A percentile compares a stretch with the other conserved stretches of the same genome.
These are phyloP conservation scores for Garrulus glandarius DNA, from an alignment of 2,797 vertebrate species.

Conservation along the genomic window DNA sequence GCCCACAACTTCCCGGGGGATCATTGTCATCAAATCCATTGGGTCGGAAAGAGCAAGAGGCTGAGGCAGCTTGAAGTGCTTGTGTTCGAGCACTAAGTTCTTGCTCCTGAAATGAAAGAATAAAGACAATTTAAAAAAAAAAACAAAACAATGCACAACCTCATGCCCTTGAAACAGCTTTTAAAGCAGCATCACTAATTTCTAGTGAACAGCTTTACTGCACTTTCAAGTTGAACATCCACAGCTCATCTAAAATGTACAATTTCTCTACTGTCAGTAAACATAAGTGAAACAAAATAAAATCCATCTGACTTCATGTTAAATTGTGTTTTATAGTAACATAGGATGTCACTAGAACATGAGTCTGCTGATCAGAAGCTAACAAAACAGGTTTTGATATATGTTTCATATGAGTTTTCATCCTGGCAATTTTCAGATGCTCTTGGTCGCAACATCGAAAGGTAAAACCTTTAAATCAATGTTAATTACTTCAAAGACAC, in stretches of 20 bases:
- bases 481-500: neutral
- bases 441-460: neutral
- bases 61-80: constrained; percentile 91
- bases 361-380: neutral
- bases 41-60: constrained; percentile 93
- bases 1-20: constrained; percentile 95
- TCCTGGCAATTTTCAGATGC: neutral
- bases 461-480: neutral
- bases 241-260: neutral
- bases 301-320: neutral
- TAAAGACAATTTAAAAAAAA: neutral
- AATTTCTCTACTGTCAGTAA: fast-evolving
- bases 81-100: constrained; percentile 93
- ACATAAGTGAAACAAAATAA: neutral
- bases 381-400: neutral
- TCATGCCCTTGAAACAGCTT: neutral
- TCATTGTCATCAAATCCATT: constrained; percentile 98
- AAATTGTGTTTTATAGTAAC: neutral
- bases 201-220: neutral
- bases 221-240: neutral
- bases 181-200: neutral
- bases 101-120: constrained; percentile 85
- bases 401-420: neutral
- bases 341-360: neutral
- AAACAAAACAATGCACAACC: neutral